Evolutionary conservation across 64 coral and sea anemone genomes (phyloP).

Genomic region (Acropora yongei): DNA sequence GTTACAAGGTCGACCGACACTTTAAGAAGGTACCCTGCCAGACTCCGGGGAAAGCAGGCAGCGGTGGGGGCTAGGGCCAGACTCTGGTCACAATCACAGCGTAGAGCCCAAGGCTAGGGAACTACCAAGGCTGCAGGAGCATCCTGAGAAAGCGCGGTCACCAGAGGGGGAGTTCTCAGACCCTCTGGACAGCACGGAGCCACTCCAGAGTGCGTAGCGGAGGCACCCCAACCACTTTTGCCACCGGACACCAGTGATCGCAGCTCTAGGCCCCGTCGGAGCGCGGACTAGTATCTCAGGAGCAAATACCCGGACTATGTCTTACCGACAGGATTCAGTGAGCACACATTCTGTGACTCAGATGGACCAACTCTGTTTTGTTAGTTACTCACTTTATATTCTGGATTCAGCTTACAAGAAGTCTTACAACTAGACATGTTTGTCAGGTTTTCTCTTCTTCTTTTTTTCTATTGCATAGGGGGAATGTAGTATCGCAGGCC

Average conservation of each 20-base stretch:
- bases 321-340: too few species aligned
- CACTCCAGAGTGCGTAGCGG: too few species aligned
- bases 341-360: not conserved
- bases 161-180: too few species aligned
- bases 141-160: too few species aligned
- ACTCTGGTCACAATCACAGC: not conserved
- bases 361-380: not conserved
- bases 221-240: too few species aligned
- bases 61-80: not conserved
- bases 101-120: not conserved
- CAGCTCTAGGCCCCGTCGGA: too few species aligned
- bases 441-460: not conserved
- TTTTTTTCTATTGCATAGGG: too few species aligned
- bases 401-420: not conserved
- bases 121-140: too few species aligned
- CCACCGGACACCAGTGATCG: too few species aligned
- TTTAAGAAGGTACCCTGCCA: not conserved
- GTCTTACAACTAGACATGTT: not conserved
- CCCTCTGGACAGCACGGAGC: too few species aligned
- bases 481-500: not conserved
- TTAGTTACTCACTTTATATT: constrained; percentile 9
- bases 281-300: too few species aligned
- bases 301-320: too few species aligned
- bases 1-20: not conserved
- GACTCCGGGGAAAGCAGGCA: not conserved